These are phyloP conservation scores for Leptopilina clavipes DNA, from an alignment of 1,140 invertebrate genomes.

Conservation along the genomic window DNA sequence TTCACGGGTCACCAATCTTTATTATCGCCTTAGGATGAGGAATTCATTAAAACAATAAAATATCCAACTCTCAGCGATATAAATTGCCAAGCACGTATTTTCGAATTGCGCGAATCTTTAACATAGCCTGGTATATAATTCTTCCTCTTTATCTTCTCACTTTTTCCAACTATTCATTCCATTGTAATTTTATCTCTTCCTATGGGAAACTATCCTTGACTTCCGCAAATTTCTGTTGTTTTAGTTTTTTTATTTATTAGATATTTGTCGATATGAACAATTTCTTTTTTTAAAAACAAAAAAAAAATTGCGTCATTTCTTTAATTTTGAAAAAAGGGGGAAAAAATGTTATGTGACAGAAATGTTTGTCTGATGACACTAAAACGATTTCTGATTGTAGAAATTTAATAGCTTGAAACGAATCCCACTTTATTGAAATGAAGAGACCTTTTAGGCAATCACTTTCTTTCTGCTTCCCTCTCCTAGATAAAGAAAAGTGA, in stretches of 20 bases:
- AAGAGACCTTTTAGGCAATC: too few species aligned
- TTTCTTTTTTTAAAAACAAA: too few species aligned
- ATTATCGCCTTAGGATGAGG: slow-evolving; percentile 17
- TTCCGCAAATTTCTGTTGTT: slow-evolving; percentile 12
- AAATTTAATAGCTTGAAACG: too few species aligned
- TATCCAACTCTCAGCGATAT: neutral
- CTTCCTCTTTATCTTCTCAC: slow-evolving; percentile 2
- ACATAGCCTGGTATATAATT: slow-evolving; percentile 1
- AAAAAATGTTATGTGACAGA: too few species aligned
- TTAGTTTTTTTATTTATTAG: neutral
- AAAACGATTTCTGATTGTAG: too few species aligned
- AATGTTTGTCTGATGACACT: too few species aligned
- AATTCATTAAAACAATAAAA: slow-evolving; percentile 34
- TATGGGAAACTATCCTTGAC: neutral
- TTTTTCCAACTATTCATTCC: neutral
- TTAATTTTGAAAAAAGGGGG: too few species aligned
- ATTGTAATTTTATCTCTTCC: slow-evolving; percentile 12
- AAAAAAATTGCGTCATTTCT: too few species aligned
- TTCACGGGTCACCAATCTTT: slow-evolving; percentile 32
- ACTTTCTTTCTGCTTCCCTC: too few species aligned
- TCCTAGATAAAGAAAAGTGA: too few species aligned
- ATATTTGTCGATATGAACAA: neutral
- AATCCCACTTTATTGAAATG: too few species aligned
- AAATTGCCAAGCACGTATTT: neutral
- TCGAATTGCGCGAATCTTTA: slow-evolving; percentile 7